Conservation (phyloP, 1,140 invertebrate genomes). For the Latrodectus geometricus region DNA sequence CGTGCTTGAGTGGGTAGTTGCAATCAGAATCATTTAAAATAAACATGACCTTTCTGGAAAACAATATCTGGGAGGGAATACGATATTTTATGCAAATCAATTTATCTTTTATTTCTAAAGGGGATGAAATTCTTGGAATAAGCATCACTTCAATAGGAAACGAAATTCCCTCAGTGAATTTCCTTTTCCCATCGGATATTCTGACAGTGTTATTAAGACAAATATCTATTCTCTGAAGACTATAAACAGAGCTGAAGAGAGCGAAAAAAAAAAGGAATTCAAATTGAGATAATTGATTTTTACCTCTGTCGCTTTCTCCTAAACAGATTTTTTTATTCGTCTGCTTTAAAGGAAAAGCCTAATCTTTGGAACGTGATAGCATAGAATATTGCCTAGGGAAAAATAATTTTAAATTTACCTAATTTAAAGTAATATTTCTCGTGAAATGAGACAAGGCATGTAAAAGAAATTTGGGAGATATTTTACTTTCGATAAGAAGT, state of each 20-base stretch:
- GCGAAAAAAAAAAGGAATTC: slow-evolving; percentile 1
- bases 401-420: too few relatives aligned
- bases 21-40: slow-evolving; percentile 24
- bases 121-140: background rate
- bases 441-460: too few relatives aligned
- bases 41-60: background rate
- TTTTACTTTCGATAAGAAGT: too few relatives aligned
- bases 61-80: background rate
- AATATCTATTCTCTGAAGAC: slow-evolving; percentile 19
- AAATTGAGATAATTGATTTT: slow-evolving; percentile 50
- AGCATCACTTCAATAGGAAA: background rate
- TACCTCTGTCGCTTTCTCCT: background rate
- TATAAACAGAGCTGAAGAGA: background rate
- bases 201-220: slow-evolving; percentile 39
- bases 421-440: too few relatives aligned
- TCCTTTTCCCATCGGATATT: background rate
- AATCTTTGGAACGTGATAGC: too few relatives aligned
- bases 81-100: slow-evolving; percentile 50
- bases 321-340: background rate
- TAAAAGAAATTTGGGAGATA: too few relatives aligned
- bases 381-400: too few relatives aligned
- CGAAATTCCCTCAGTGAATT: background rate
- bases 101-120: slow-evolving; percentile 29
- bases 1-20: background rate
- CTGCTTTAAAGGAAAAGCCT: too few relatives aligned